These are phyloP conservation scores for Agrotis exclamationis DNA, from an alignment of 2,888 invertebrate genomes.

Conservation along the genomic window DNA sequence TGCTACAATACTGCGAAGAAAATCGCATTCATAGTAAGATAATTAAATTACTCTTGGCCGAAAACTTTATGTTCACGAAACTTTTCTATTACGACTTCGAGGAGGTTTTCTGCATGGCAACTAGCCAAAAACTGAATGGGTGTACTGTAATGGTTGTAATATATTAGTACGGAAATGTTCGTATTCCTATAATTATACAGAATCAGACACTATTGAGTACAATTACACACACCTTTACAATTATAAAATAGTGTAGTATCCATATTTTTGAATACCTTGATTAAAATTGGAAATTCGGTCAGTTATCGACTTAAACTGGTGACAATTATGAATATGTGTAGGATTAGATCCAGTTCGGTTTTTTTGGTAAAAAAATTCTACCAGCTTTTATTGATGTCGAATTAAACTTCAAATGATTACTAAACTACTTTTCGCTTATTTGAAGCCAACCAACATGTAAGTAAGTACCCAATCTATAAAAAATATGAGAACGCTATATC, in stretches of 20 bases:
- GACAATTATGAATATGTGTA: background rate
- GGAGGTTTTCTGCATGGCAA: slow-evolving; percentile 34
- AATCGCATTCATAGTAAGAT: slow-evolving; percentile 17
- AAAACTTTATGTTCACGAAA: slow-evolving; percentile 33
- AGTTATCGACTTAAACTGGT: background rate
- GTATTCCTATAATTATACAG: too few relatives aligned
- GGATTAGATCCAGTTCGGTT: background rate
- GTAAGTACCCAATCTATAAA: too few relatives aligned
- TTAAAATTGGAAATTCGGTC: too few relatives aligned
- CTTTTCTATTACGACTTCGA: slow-evolving; percentile 45
- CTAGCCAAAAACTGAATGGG: slow-evolving; percentile 34
- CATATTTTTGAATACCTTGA: too few relatives aligned
- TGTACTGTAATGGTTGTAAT: background rate
- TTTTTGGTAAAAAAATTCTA: background rate
- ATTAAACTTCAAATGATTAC: background rate
- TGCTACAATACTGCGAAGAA: background rate
- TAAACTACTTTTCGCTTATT: too few relatives aligned
- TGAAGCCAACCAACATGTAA: too few relatives aligned
- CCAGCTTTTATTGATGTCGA: too few relatives aligned
- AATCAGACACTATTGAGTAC: too few relatives aligned
- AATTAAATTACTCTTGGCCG: slow-evolving; percentile 20
- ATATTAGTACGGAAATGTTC: too few relatives aligned
- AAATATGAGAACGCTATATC: too few relatives aligned
- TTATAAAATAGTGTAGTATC: too few relatives aligned
- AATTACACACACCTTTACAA: too few relatives aligned